Evolutionary conservation across 2,113 vertebrate species (phyloP).

Genomic region (Callipepla squamata): DNA sequence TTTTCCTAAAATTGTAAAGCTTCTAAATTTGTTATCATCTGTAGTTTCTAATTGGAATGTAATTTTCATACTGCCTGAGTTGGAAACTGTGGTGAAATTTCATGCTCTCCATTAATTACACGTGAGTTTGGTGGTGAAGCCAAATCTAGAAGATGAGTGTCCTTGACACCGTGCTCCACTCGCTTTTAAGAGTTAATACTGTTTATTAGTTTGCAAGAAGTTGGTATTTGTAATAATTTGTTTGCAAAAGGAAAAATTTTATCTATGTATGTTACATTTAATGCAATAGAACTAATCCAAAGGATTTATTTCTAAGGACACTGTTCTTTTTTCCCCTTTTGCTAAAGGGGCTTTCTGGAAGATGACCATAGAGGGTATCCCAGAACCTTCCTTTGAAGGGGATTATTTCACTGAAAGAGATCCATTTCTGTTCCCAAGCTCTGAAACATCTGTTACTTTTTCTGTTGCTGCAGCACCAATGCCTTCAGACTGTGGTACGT

Average conservation of each 20-base stretch:
- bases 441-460: constrained; percentile 84
- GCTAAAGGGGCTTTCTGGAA: constrained; percentile 75
- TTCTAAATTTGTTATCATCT: not conserved
- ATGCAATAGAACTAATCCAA: not conserved
- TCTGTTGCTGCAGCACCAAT: constrained; percentile 94
- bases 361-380: constrained; percentile 85
- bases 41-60: not conserved
- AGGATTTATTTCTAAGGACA: not conserved
- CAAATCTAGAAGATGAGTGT: not conserved
- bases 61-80: not conserved
- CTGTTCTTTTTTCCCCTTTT: not conserved
- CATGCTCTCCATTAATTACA: not conserved
- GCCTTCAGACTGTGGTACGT: constrained; percentile 93
- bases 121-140: not conserved
- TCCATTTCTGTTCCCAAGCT: constrained; percentile 71
- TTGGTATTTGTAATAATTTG: not conserved
- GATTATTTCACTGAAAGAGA: constrained; percentile 76
- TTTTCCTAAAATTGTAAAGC: not conserved
- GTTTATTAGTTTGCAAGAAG: not conserved
- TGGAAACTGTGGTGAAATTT: not conserved
- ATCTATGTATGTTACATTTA: not conserved
- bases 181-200: not conserved
- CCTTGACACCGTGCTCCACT: not conserved
- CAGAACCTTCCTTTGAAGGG: constrained; percentile 79
- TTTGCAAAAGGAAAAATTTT: not conserved